Evolutionary conservation across 2,797 vertebrate species (phyloP).

Genomic region (Myotis pilosus): DNA sequence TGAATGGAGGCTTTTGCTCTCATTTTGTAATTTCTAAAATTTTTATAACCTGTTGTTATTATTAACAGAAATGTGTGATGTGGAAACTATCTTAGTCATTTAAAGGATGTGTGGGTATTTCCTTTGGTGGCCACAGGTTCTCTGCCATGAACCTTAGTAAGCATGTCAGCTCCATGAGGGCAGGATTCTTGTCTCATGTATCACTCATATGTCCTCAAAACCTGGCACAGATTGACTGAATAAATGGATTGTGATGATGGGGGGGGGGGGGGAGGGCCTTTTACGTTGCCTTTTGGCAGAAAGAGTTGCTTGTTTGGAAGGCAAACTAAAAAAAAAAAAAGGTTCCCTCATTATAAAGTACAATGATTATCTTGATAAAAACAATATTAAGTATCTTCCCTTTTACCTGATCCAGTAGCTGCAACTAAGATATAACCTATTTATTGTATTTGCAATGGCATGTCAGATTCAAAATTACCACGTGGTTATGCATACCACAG

Average conservation of each 20-base stretch:
- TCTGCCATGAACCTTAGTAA: not conserved
- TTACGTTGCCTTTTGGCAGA: not conserved
- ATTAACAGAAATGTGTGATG: not conserved
- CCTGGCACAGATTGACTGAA: not conserved
- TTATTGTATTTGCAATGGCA: not conserved
- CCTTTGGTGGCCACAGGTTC: not conserved
- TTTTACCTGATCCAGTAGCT: not conserved
- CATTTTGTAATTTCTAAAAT: not conserved
- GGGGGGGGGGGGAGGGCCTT: not conserved
- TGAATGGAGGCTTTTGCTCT: not conserved
- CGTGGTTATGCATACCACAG: not conserved
- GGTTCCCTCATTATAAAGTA: not conserved
- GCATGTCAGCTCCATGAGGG: not conserved
- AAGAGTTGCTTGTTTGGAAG: not conserved
- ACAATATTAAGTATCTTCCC: not conserved
- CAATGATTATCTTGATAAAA: not conserved
- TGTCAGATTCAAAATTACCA: not conserved
- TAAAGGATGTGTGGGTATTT: not conserved
- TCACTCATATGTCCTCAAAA: not conserved
- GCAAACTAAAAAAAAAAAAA: not conserved
- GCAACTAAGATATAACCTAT: not conserved
- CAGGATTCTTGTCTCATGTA: not conserved
- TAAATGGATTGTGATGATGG: not conserved
- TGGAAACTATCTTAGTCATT: not conserved
- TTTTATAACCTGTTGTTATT: conserved; percentile 25